These are phyloP conservation scores for Trachelus iudaicus DNA, from an alignment of 2,888 invertebrate genomes.

Conservation along the genomic window DNA sequence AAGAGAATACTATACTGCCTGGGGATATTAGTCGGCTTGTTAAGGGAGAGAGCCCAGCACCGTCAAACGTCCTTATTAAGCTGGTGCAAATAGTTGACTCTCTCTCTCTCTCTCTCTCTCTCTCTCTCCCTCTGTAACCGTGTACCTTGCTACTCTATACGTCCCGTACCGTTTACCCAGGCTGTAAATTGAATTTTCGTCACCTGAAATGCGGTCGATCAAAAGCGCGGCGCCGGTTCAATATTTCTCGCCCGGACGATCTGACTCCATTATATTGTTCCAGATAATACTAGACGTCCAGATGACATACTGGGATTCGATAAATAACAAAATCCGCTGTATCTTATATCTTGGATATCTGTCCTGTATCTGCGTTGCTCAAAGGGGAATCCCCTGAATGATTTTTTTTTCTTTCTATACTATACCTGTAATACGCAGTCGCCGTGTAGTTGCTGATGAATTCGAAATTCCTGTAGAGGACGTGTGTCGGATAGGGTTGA, in stretches of 20 bases:
- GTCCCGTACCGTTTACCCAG: constrained; percentile 33
- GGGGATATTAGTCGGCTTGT: constrained; percentile 59
- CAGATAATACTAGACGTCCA: no score
- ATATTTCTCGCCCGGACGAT: constrained; percentile 29
- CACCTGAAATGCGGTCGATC: constrained; percentile 46
- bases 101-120: neutral
- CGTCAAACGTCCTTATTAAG: constrained; percentile 59
- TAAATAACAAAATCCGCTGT: no score
- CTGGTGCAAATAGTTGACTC: constrained; percentile 48
- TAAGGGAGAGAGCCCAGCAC: constrained; percentile 47
- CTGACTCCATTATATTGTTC: neutral
- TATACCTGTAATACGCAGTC: constrained; percentile 50
- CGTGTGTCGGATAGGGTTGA: constrained; percentile 26
- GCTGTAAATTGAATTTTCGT: constrained; percentile 53
- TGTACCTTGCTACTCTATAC: neutral
- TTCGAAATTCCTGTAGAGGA: constrained; percentile 46
- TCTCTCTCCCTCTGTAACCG: neutral
- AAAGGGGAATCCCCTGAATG: neutral
- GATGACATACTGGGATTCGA: no score
- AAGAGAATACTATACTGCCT: constrained; percentile 38
- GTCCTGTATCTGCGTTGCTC: neutral
- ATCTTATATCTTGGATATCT: neutral
- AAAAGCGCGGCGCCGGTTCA: constrained; percentile 40
- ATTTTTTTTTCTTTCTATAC: neutral
- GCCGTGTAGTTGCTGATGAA: constrained; percentile 45